Percentiles rank a stretch among this genome's conserved stretches.
These are phyloP conservation scores for Drosophila prosaltans DNA, from an alignment of 1,140 invertebrate species.

Conservation along the genomic window DNA sequence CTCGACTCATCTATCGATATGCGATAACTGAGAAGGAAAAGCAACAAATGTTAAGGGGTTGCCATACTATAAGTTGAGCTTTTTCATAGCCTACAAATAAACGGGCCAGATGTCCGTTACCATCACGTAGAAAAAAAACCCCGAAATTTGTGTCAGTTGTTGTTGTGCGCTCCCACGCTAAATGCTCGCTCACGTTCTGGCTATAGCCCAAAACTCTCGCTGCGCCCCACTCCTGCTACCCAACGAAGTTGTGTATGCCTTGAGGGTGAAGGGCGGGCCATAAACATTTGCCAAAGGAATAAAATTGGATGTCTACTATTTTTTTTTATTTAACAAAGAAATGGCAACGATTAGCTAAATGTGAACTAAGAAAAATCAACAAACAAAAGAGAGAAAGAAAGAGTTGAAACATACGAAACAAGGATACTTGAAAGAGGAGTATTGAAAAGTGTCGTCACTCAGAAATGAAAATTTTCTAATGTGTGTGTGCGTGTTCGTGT, in stretches of 20 bases:
- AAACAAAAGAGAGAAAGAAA: not conserved
- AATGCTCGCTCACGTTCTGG: slow-evolving; percentile 27
- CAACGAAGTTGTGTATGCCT: slow-evolving; percentile 39
- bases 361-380: not conserved
- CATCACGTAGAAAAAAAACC: slow-evolving; percentile 6
- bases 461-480: slow-evolving; percentile 57
- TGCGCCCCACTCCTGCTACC: slow-evolving; percentile 33
- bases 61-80: not conserved
- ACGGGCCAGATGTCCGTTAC: slow-evolving; percentile 16
- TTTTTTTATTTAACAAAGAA: not conserved
- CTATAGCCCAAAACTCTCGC: slow-evolving; percentile 26
- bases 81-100: not conserved
- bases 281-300: slow-evolving; percentile 23
- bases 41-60: slow-evolving; percentile 8
- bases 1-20: not conserved
- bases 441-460: slow-evolving; percentile 50
- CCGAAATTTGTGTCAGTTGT: slow-evolving; percentile 45
- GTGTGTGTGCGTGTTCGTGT: not conserved
- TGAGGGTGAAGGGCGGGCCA: slow-evolving; percentile 24
- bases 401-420: not conserved
- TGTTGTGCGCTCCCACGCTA: slow-evolving; percentile 57
- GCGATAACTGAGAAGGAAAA: not conserved
- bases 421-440: not conserved
- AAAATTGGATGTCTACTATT: not conserved
- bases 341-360: not conserved